These are phyloP conservation scores for Pachycephus smyrnensis DNA, from an alignment of 2,888 invertebrate species.

Conservation along the genomic window DNA sequence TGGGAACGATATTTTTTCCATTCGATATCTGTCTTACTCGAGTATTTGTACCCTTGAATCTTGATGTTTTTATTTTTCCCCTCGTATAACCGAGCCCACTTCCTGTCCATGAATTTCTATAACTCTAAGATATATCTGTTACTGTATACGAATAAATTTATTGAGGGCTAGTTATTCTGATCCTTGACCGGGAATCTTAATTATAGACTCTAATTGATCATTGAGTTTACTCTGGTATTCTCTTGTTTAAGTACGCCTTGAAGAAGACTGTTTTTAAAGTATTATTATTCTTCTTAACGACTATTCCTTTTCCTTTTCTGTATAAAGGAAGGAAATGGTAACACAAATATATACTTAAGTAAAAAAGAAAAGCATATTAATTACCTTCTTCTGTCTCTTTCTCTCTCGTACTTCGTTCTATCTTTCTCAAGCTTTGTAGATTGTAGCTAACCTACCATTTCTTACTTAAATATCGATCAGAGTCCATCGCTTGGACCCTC, in stretches of 20 bases:
- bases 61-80: conserved; percentile 8
- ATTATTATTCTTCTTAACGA: neutral
- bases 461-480: neutral
- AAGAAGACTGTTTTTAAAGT: conserved; percentile 4
- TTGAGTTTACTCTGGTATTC: neutral
- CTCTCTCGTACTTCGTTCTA: neutral
- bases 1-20: neutral
- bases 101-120: neutral
- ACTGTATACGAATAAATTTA: neutral
- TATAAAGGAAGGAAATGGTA: neutral
- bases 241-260: neutral
- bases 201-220: conserved; percentile 1
- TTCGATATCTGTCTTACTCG: neutral
- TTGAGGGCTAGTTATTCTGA: neutral
- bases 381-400: neutral
- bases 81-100: neutral
- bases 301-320: neutral
- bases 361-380: neutral
- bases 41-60: conserved; percentile 1
- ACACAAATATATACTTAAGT: neutral
- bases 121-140: neutral
- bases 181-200: neutral
- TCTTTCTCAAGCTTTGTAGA: neutral
- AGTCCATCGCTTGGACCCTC: neutral
- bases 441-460: neutral